Conservation (phyloP, 2,888 invertebrate genomes). For the Aplocera efformata region DNA sequence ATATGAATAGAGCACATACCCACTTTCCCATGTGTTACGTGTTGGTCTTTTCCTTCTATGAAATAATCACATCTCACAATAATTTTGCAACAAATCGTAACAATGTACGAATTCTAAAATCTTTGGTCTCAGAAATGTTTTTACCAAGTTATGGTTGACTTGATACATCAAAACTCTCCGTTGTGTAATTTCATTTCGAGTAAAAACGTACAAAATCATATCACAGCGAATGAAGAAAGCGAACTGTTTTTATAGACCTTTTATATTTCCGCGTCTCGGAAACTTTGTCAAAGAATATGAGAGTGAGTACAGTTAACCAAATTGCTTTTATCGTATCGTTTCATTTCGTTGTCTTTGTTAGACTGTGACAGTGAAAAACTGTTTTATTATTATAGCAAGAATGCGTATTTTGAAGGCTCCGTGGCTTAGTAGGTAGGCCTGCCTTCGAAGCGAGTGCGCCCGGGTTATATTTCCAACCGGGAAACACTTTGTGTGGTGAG, state of each 20-base stretch:
- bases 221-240: conserved; percentile 32
- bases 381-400: conserved; percentile 39
- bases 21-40: no score
- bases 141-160: conserved; percentile 15
- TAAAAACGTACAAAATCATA: conserved; percentile 34
- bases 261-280: conserved; percentile 32
- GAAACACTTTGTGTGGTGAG: no score
- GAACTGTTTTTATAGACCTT: conserved; percentile 32
- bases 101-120: no score
- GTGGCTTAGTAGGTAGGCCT: no score
- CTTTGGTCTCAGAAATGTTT: conserved; percentile 13
- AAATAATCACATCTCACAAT: no score
- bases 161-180: conserved; percentile 28
- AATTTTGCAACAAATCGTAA: no score
- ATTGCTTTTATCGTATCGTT: conserved; percentile 46
- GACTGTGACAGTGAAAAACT: conserved; percentile 35
- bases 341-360: conserved; percentile 38
- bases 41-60: no score
- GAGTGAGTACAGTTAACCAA: conserved; percentile 47
- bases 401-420: conserved; percentile 28
- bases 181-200: conserved; percentile 37
- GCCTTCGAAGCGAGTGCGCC: no score
- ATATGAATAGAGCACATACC: no score
- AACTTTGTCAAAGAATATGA: conserved; percentile 40
- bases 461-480: no score